A percentile compares a stretch with the other conserved stretches of the same genome.
These are phyloP conservation scores for Herminia tarsipennalis DNA, from an alignment of 2,888 invertebrate genomes.

Conservation along the genomic window DNA sequence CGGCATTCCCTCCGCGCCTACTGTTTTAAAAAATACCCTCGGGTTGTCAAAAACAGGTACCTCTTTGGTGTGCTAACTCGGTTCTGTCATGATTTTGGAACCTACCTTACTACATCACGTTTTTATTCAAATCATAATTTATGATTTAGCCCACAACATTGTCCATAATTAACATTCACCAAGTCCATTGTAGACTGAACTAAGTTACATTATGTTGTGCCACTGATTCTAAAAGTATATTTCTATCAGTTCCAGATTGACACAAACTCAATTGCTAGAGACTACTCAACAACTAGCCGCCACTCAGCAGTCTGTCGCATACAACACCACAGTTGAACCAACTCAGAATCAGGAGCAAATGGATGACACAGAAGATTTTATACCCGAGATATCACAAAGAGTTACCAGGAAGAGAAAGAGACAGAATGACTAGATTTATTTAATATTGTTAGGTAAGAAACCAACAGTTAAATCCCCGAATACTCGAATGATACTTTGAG, in stretches of 20 bases:
- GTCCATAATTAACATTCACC: too few species aligned
- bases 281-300: constrained; percentile 38
- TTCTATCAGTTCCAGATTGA: constrained; percentile 58
- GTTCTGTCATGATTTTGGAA: too few species aligned
- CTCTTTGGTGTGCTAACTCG: too few species aligned
- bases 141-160: too few species aligned
- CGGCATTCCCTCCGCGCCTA: too few species aligned
- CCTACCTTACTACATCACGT: too few species aligned
- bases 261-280: constrained; percentile 49
- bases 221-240: neutral
- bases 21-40: too few species aligned
- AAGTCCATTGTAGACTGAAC: too few species aligned
- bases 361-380: constrained; percentile 51
- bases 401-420: constrained; percentile 64
- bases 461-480: too few species aligned
- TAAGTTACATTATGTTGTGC: too few species aligned
- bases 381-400: constrained; percentile 64
- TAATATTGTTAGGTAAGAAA: constrained; percentile 31
- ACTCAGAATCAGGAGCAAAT: constrained; percentile 20
- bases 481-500: constrained; percentile 11
- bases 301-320: constrained; percentile 38
- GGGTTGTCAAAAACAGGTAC: too few species aligned
- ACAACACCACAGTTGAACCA: constrained; percentile 21
- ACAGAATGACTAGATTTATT: constrained; percentile 24
- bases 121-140: too few species aligned